Base-by-base conservation (phyloP, 2,797 vertebrate species). In the Mormyrops attenuatus region DNA sequence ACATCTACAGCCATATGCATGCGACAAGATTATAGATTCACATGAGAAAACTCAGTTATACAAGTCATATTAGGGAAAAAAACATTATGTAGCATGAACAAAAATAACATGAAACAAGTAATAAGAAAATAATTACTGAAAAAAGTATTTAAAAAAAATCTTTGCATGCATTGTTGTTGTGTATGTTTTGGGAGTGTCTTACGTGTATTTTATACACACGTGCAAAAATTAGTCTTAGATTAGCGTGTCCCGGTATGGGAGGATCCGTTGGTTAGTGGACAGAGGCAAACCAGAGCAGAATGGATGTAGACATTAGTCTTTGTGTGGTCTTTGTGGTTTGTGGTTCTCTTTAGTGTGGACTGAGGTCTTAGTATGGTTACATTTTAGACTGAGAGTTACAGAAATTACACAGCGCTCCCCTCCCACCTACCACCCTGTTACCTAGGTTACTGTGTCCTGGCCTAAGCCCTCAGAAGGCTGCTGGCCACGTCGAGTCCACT, bases 111-210 rank as follows among this genome's bases (percentile, higher is more conserved):
- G 91, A 91, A 88, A 85, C 88, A 91, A 93, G 93, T 90, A 92
- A 92, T 53, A 89, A 94, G 87, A 90, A 90, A 89, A 91, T 94
- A 92, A 89, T 89, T 88, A 80, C 88, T 89, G 87, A 89, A 90
- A 96, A 93, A 95, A 95, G 92, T 92, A 93, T 96, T 97, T 95
- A 95, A 96, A 96, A 96, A 92, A 94, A 94, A 94, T 82, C 82
- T 97, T 96, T 98, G 98, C 98, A 99, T 99, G 98, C 96, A 93
- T 98, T 95, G 93, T 96, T 97, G 97, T 99, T 96, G 50, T 95
- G 96, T 96, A 95, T 96, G 96, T 97, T 92, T 94, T 95, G 95
- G 95, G 95, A 96, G 95, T 96, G 94, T 97, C 97, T 97, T 97
- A 97, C 96, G 57, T 85, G 41, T 66, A 93, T 94, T 94, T 94